Evolutionary conservation across 2,888 invertebrate genomes (phyloP).

Genomic region (Cosmia pyralina): DNA sequence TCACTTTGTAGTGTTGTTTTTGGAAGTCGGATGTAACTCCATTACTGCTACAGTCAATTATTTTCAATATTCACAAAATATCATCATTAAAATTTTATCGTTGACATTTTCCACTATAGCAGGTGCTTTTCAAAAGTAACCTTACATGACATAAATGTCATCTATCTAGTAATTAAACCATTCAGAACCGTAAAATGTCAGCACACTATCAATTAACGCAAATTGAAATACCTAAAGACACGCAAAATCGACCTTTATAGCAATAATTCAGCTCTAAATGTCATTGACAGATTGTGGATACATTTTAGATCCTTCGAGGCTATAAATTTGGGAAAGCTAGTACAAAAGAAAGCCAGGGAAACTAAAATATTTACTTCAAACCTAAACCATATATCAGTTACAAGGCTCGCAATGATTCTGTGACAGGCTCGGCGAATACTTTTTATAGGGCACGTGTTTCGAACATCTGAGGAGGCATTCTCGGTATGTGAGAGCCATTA

Average conservation of each 20-base stretch:
- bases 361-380: constrained; percentile 53
- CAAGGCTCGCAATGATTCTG: constrained; percentile 50
- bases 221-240: constrained; percentile 2
- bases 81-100: background rate
- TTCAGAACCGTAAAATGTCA: constrained; percentile 9
- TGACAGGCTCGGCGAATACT: constrained; percentile 36
- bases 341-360: constrained; percentile 41
- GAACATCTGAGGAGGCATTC: constrained; percentile 35
- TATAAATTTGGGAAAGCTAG: constrained; percentile 10
- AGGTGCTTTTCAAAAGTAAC: background rate
- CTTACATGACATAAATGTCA: background rate
- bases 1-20: no score
- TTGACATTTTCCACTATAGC: background rate
- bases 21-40: no score
- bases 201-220: constrained; percentile 6
- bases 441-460: constrained; percentile 46
- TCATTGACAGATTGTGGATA: constrained; percentile 11
- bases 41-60: background rate
- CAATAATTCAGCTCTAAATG: constrained; percentile 10
- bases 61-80: background rate
- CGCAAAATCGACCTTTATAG: constrained; percentile 9
- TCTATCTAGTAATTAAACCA: background rate
- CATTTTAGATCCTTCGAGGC: constrained; percentile 1
- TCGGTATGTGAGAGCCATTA: constrained; percentile 33
- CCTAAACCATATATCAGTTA: constrained; percentile 45